Percentiles rank a stretch among this genome's conserved stretches.
phyloP scores from a whole-genome alignment of 1,140 invertebrate genomes.

The Augochlora pura region DNA sequence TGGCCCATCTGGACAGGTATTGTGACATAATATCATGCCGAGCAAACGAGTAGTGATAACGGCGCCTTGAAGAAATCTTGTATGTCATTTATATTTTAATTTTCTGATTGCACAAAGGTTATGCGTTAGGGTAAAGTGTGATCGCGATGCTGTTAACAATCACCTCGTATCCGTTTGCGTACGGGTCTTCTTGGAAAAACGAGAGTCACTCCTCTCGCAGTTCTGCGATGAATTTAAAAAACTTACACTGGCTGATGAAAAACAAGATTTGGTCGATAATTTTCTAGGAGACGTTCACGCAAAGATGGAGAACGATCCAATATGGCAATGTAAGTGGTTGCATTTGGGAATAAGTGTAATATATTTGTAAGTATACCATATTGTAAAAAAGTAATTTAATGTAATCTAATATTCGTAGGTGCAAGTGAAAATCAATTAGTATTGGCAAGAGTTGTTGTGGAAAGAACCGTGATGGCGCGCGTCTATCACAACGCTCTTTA shows the following conservation, averaged over 20 bases:
- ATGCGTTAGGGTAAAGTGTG: slow-evolving; percentile 84
- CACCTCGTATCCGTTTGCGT: slow-evolving; percentile 91
- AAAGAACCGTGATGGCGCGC: slow-evolving; percentile 90
- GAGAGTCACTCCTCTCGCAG: slow-evolving; percentile 83
- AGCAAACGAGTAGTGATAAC: no score
- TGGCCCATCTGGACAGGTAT: slow-evolving; percentile 88
- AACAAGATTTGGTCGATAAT: slow-evolving; percentile 86
- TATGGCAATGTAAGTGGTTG: slow-evolving; percentile 84
- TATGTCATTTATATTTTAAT: neutral
- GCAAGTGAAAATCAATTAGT: slow-evolving; percentile 86
- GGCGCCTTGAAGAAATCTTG: no score
- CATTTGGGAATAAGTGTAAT: no score
- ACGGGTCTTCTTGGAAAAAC: slow-evolving; percentile 88
- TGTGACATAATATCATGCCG: no score
- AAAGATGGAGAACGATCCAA: slow-evolving; percentile 85
- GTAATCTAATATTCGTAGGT: slow-evolving; percentile 74
- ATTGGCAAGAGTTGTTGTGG: slow-evolving; percentile 86
- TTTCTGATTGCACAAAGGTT: slow-evolving; percentile 74
- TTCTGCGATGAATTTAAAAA: slow-evolving; percentile 90
- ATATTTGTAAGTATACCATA: no score
- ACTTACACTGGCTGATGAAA: slow-evolving; percentile 89
- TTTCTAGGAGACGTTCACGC: slow-evolving; percentile 82
- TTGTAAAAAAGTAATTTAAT: no score
- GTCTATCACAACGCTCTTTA: slow-evolving; percentile 97
- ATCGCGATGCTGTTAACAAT: slow-evolving; percentile 87